These are phyloP conservation scores for Halichondria panicea DNA, from an alignment of 37 sponge, comb jelly and placozoan species.

Conservation along the genomic window DNA sequence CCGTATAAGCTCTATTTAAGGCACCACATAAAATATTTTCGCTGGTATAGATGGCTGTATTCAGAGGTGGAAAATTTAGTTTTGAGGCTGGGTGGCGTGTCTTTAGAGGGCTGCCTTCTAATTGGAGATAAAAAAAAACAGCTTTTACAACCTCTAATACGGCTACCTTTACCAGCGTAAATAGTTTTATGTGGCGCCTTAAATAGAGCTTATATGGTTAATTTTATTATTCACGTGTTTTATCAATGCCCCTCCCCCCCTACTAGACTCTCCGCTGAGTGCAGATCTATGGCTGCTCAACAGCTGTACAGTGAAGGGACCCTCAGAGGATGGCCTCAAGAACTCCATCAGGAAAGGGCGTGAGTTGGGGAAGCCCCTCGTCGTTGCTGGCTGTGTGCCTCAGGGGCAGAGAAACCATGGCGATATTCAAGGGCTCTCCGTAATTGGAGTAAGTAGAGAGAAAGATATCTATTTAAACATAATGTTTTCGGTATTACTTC, in stretches of 20 bases:
- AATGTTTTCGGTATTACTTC: background rate
- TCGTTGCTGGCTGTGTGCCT: slow-evolving; percentile 94
- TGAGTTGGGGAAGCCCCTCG: slow-evolving; percentile 77
- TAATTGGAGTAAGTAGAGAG: slow-evolving; percentile 77
- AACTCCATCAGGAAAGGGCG: slow-evolving; percentile 67
- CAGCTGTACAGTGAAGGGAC: slow-evolving; percentile 97
- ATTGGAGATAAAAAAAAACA: too few species aligned
- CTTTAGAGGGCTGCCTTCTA: too few species aligned
- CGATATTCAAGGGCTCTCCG: slow-evolving; percentile 70
- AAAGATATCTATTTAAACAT: too few species aligned
- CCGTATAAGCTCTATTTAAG: too few species aligned
- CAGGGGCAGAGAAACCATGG: slow-evolving; percentile 79
- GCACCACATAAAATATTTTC: too few species aligned
- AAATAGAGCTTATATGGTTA: too few species aligned
- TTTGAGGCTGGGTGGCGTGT: too few species aligned
- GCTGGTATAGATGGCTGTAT: too few species aligned
- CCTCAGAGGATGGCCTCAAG: slow-evolving; percentile 88
- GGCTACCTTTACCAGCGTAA: too few species aligned
- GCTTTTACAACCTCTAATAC: too few species aligned
- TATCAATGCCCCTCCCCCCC: background rate
- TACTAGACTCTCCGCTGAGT: slow-evolving; percentile 71
- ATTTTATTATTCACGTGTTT: background rate
- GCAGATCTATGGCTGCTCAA: slow-evolving; percentile 95
- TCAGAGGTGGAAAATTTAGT: too few species aligned
- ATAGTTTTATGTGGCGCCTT: too few species aligned